Evolutionary conservation across 1,140 invertebrate genomes (phyloP).

Genomic region (Pectinophora gossypiella): DNA sequence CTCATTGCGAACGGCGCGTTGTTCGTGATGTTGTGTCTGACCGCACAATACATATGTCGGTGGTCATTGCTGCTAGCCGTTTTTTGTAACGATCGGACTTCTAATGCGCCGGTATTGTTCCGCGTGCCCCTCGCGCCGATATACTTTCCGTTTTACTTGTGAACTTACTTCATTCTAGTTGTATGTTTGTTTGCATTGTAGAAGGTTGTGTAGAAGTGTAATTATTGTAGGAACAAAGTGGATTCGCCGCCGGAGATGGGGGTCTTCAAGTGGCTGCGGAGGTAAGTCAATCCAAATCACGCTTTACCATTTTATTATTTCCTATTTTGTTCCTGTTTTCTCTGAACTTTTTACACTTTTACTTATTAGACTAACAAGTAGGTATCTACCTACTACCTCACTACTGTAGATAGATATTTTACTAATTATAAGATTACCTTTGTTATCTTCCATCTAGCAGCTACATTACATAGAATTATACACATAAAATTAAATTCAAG

Average conservation of each 20-base stretch:
- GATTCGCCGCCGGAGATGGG: constrained; percentile 59
- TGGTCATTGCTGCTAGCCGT: constrained; percentile 67
- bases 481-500: too few relatives aligned
- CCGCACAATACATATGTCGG: constrained; percentile 70
- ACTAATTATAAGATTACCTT: too few relatives aligned
- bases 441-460: too few relatives aligned
- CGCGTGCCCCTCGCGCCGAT: constrained; percentile 37
- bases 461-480: too few relatives aligned
- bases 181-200: constrained; percentile 5
- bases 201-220: constrained; percentile 15
- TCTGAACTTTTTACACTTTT: too few relatives aligned
- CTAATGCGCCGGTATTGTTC: constrained; percentile 65
- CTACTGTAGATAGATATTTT: too few relatives aligned
- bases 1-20: constrained; percentile 67
- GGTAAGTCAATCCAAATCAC: constrained; percentile 42
- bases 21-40: constrained; percentile 73
- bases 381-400: too few relatives aligned
- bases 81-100: constrained; percentile 54
- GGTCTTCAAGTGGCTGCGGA: constrained; percentile 69
- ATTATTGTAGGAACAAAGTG: constrained; percentile 39
- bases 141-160: constrained; percentile 39
- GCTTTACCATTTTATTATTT: too few relatives aligned
- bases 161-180: constrained; percentile 9
- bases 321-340: too few relatives aligned
- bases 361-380: too few relatives aligned